Evolutionary conservation across 2,888 invertebrate species (phyloP).

Genomic region (Stenoptilia bipunctidactyla): DNA sequence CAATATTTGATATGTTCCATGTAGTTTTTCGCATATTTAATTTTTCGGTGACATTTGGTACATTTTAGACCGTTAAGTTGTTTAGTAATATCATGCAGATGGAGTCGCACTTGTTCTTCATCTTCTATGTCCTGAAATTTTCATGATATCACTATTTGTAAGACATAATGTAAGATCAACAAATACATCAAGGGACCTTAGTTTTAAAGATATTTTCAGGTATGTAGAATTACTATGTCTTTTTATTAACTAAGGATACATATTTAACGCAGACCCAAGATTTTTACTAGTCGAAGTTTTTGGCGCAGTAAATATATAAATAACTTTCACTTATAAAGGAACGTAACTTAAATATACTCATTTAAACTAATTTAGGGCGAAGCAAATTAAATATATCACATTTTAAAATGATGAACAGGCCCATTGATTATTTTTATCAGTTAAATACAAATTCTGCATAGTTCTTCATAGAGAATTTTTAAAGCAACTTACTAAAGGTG

Average conservation of each 20-base stretch:
- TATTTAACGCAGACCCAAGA: too few relatives aligned
- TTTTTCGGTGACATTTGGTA: constrained; percentile 20
- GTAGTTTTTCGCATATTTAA: constrained; percentile 29
- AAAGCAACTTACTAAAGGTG: neutral
- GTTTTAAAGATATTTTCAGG: too few relatives aligned
- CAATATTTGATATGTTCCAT: constrained; percentile 21
- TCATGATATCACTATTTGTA: too few relatives aligned
- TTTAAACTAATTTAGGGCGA: neutral
- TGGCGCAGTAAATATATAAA: too few relatives aligned
- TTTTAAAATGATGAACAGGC: constrained; percentile 23
- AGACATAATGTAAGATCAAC: too few relatives aligned
- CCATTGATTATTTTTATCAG: constrained; percentile 16
- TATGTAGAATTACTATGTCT: too few relatives aligned
- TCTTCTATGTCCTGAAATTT: constrained; percentile 26
- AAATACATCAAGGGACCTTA: too few relatives aligned
- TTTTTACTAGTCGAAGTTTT: too few relatives aligned
- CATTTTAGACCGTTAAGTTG: constrained; percentile 21
- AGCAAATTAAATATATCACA: constrained; percentile 27
- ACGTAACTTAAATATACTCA: neutral
- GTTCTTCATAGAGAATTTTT: neutral
- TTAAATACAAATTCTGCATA: constrained; percentile 23
- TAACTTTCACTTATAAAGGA: too few relatives aligned
- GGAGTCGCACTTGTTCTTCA: constrained; percentile 15
- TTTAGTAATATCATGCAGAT: constrained; percentile 20
- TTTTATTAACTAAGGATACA: too few relatives aligned